Conservation (phyloP, 1,140 invertebrate species). For the Hylaeus volcanicus region DNA sequence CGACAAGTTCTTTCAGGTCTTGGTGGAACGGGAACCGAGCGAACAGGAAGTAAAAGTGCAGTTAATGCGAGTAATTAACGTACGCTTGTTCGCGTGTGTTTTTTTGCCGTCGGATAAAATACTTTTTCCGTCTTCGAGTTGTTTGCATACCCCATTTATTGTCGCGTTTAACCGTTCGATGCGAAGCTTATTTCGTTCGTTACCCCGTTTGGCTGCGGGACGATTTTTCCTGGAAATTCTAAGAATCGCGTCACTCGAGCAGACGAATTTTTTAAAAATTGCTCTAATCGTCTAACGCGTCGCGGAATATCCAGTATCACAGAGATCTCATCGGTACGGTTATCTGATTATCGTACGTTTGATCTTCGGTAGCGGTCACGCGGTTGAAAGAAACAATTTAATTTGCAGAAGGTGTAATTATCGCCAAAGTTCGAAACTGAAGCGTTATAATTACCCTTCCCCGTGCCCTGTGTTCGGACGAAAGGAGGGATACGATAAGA, state of each 20-base stretch:
- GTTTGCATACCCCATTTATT: background rate
- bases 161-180: background rate
- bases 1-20: slow-evolving; percentile 6
- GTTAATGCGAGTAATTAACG: slow-evolving; percentile 38
- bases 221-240: too few species aligned
- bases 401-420: slow-evolving; percentile 25
- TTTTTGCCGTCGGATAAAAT: background rate
- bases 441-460: slow-evolving; percentile 6
- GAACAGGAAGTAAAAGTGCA: slow-evolving; percentile 25
- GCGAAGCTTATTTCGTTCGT: background rate
- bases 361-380: slow-evolving; percentile 7
- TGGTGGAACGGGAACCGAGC: slow-evolving; percentile 17
- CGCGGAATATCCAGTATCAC: background rate
- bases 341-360: slow-evolving; percentile 36
- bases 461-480: background rate
- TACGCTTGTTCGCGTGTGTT: background rate
- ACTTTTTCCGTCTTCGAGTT: background rate
- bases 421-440: slow-evolving; percentile 14
- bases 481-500: slow-evolving; percentile 7
- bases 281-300: too few species aligned
- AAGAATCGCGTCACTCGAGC: background rate
- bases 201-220: too few species aligned
- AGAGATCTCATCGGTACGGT: slow-evolving; percentile 15
- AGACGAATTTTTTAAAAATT: background rate
- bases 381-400: slow-evolving; percentile 21